Percentiles rank a stretch among this genome's conserved stretches.
Conservation (phyloP, 2,797 vertebrate species). For the Cichlasoma orientale region DNA sequence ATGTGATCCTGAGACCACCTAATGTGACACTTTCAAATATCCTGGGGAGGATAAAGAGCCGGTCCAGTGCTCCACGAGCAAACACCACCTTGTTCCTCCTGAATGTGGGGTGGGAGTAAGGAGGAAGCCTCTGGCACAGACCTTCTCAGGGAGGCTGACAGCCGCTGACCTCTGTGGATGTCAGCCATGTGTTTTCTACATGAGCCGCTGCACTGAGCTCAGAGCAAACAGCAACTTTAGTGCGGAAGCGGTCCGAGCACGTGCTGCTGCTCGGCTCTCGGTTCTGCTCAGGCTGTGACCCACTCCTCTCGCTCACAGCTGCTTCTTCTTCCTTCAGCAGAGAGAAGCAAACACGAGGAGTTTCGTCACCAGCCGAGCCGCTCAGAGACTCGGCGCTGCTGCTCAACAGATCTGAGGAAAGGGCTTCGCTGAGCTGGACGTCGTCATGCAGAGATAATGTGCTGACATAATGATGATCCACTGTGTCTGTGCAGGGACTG, state of each 20-base stretch:
- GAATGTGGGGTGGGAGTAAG: too few relatives aligned
- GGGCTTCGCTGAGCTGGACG: conserved; percentile 36
- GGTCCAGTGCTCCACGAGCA: too few relatives aligned
- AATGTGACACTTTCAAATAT: too few relatives aligned
- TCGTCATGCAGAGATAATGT: conserved; percentile 41
- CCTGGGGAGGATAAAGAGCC: too few relatives aligned
- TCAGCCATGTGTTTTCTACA: not conserved
- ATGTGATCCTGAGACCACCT: not conserved
- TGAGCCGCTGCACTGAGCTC: not conserved
- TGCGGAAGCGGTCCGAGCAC: not conserved
- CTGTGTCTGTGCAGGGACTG: conserved; percentile 23
- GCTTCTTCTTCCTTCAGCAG: conserved; percentile 11
- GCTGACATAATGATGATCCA: conserved; percentile 44
- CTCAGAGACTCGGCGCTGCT: not conserved
- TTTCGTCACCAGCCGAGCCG: conserved; percentile 10
- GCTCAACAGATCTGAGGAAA: not conserved
- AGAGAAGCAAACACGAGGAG: conserved; percentile 27
- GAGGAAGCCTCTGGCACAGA: not conserved
- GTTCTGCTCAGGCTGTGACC: conserved; percentile 26
- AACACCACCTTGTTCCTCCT: too few relatives aligned
- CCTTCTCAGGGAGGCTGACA: not conserved
- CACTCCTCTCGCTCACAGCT: conserved; percentile 39
- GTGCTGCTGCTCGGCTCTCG: not conserved
- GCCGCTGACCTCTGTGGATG: not conserved
- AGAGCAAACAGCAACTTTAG: not conserved